Conservation (phyloP, 1,140 invertebrate genomes). For the Hycleus cichorii region DNA sequence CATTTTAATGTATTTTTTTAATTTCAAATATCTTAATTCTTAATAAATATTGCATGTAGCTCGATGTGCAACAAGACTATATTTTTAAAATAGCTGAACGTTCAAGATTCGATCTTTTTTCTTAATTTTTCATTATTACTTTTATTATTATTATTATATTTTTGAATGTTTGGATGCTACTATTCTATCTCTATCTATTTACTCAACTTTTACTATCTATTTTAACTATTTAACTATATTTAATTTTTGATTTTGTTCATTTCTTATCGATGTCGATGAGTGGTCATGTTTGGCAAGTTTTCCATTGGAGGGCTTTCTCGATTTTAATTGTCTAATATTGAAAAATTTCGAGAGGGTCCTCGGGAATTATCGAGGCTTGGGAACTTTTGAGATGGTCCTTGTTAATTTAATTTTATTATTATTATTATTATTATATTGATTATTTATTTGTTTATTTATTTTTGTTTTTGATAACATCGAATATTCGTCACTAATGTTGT, state of each 20-base stretch:
- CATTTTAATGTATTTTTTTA: conserved; percentile 3
- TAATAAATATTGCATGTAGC: conserved; percentile 28
- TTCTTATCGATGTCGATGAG: conserved; percentile 32
- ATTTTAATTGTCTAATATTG: background rate
- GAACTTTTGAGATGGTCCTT: conserved; percentile 98
- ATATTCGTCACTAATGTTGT: conserved; percentile 32
- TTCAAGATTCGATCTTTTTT: background rate
- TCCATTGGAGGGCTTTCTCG: background rate
- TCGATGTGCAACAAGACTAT: conserved; percentile 30
- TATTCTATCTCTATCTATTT: conserved; percentile 20
- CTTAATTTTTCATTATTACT: background rate
- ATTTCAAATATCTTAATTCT: background rate
- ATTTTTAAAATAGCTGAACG: conserved; percentile 8
- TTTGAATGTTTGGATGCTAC: conserved; percentile 23
- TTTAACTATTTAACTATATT: background rate
- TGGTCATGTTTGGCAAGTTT: conserved; percentile 33
- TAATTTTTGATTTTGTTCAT: conserved; percentile 24
- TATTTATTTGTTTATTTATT: background rate
- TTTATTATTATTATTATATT: conserved; percentile 10
- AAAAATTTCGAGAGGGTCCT: background rate
- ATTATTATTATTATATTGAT: background rate
- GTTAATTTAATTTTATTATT: conserved; percentile 25
- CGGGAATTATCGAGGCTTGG: conserved; percentile 48
- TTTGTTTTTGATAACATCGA: conserved; percentile 9
- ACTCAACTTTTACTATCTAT: background rate